These are phyloP conservation scores for Spodoptera littoralis DNA, from an alignment of 2,888 invertebrate species.

Conservation along the genomic window DNA sequence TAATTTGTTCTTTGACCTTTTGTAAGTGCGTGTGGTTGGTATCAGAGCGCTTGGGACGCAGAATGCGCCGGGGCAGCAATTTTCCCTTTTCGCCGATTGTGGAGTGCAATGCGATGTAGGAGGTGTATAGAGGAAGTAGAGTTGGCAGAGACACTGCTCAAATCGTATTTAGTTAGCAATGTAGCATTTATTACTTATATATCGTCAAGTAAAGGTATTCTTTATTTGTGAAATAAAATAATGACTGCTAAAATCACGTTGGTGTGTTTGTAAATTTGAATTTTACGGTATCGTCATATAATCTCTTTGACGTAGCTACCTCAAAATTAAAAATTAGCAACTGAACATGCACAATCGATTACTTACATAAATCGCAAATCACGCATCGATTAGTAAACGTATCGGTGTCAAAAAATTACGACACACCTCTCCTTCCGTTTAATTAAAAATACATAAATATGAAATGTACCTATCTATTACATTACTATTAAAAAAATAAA, in stretches of 20 bases:
- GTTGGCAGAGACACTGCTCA: slow-evolving; percentile 58
- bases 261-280: no score
- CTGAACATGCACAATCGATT: slow-evolving; percentile 15
- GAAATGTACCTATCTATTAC: neutral
- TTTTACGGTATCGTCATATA: no score
- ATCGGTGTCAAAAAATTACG: slow-evolving; percentile 34
- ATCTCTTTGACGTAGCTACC: neutral
- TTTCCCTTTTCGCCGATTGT: slow-evolving; percentile 75
- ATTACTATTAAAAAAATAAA: no score
- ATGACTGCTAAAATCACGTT: no score
- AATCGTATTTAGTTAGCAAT: neutral
- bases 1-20: slow-evolving; percentile 8
- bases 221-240: neutral
- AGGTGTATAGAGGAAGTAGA: slow-evolving; percentile 63
- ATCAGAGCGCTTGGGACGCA: slow-evolving; percentile 38
- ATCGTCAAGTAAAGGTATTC: no score
- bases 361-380: slow-evolving; percentile 26
- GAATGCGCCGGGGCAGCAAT: slow-evolving; percentile 71
- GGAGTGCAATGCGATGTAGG: slow-evolving; percentile 64
- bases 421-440: slow-evolving; percentile 38
- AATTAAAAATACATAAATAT: slow-evolving; percentile 43
- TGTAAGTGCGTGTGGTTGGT: slow-evolving; percentile 6
- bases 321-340: slow-evolving; percentile 1
- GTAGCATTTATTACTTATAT: no score
- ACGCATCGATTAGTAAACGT: slow-evolving; percentile 27